Evolutionary conservation across 1,140 invertebrate species (phyloP), one percentile per base, ranked within the genome.

Genomic region (Drosophila willistoni): DNA sequence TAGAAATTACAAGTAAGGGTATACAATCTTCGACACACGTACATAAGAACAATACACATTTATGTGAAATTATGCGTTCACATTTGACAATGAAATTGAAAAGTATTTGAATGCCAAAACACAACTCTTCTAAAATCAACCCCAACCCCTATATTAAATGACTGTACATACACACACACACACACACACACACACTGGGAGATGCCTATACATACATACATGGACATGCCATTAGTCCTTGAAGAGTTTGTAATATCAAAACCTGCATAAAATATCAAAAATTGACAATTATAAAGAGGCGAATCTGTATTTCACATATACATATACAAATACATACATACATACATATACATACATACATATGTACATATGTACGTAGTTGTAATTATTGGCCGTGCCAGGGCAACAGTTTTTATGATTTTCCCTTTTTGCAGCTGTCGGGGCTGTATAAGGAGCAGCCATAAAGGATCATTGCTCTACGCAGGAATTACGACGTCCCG

Each of bases 381-480:
- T 64, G 73, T 73, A 78, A 69, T 78, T 75, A 67, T 69, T 80
- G 72, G 74, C 76, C 61, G 75, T 75, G 65, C 74, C 25, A 7
- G 17, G 17, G 71, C 66, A 72, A 61, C 80, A 79, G 65, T 81
- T 73, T 85, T 81, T 83, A 85, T 81, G 81, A 85, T 85, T 85
- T 75, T 42, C 9, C 55, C 59, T 73, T 54, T 86, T 85, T 79
- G 82, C 82, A 85, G 82, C 82, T 85, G 82, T 70, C 82, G 61
- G 60, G 34, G 25, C 67, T 76, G 34, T 39, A 72, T 68, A 44
- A 68, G 71, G 22, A 76, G 68, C 68, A 60, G 73, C 29, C 25
- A 17, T 59, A 59, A 77, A 82, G 81, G 83, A 85, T 87, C 82
- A 85, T 77, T 87, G 83, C 65, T 71, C 83, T 85, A 87, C 83